Evolutionary conservation across 2,888 invertebrate genomes (phyloP), one percentile per base, ranked within the genome.

Genomic region (Amphipoea lucens): DNA sequence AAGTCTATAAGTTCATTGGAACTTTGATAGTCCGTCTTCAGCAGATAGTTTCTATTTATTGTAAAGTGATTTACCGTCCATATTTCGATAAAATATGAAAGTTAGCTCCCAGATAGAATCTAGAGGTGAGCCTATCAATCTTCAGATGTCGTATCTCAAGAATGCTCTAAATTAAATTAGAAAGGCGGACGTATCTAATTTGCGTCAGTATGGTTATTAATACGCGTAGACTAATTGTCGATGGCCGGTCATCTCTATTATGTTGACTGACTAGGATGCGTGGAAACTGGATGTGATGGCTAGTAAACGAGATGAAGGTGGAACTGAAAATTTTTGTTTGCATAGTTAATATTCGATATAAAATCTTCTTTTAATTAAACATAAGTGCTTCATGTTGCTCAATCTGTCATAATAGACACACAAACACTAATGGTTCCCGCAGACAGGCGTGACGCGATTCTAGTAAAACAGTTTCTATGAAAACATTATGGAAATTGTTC

Each of bases 181-280:
- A 95, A 95, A 96, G 96, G 92, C 94, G 95, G 94, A 95, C 92
- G 87, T 90, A 90, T 90, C 89, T 90, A 92, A 94, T 94, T 94
- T 93, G 92, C 92, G 92, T 90, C 90, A 91, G 90, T 92, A 91
- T 90, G 89, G 92, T 94, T 95, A 95, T 96, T 95, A 96, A 95
- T 95, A 94, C 90, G 94, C 95, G 95, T 95, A 95, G 94, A 95
- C 92, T 95, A 96, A 95, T 96, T 95, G 95, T 94, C 91, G 89
- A 92, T 92, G 93, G 93, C 90, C 93, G 93, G 94, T 93, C 95
- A 94, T 94, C 95, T 95, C 92, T 94, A 95, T 95, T 94, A 95
- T 91, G 86, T 85, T 89, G 57, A 78, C 85, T 84, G 74, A 83
- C 81, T 73, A 74, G 74, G 84, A 89, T 85, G 72, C 72, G 85